Base-by-base conservation (phyloP, 2,888 invertebrate genomes). In the Slavum lentiscoides region DNA sequence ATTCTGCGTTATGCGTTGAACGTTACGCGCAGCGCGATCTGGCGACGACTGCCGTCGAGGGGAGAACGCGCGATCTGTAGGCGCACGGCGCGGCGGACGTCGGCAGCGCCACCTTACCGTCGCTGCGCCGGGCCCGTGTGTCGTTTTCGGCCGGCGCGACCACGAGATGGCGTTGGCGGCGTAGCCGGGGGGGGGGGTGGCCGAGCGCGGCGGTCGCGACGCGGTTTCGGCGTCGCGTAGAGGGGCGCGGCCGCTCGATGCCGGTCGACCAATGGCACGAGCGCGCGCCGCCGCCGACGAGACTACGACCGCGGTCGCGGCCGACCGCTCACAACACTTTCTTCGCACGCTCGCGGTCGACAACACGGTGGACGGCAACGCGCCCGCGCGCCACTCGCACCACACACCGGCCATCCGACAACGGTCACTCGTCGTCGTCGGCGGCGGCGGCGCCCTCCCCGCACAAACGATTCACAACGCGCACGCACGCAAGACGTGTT, bases 291-390 rank as follows among this genome's bases (percentile, higher is more conserved):
- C 19, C 59, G 30, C 49, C 59, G 68, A 49, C 68, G 39, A 59
- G 53, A 49, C 37, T 9, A 30, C 58, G 58, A 43, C 67, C 66
- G 75, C 17, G 19, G 67, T 58, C 67, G 43, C 19, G 13, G 21
- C 19, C 62, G 49, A 7, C 37, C 61, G 61, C 21, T 0, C 1
- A 23, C 61, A 55, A 53, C 80, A 80, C 70, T 80, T 58, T 80
- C 80, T 39, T 72, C 80, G 55, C 70, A 58, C 23, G 80, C 70
- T 80, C n/a, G 39, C 61, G 64, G 39, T n/a, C 70, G 80, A 23
- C 70, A 59, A 55, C 80, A 13, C 58, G 21, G 21, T 30, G 37
- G 67, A 23, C 67, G 75, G 43, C 7, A 23, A 59, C 13, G 49
- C 49, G 43, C 55, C 43, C 21, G 39, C 58, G 15, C 1, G 4